phyloP scores from a whole-genome alignment of 1,140 invertebrate species.

The Cheumatopsyche charites region DNA sequence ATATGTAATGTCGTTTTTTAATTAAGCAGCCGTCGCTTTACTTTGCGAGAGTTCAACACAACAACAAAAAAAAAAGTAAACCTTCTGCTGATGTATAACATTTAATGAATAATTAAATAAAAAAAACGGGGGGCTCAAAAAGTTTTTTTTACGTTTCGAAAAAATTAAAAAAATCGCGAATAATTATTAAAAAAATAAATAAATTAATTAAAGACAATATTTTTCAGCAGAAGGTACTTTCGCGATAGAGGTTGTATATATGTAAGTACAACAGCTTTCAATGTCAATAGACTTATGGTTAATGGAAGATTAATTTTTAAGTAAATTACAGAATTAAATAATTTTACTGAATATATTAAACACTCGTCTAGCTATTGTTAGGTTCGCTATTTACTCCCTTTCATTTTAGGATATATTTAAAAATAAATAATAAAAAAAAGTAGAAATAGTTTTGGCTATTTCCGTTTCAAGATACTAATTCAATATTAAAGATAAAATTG shows the following conservation, averaged over 20 bases:
- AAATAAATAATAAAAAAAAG: no score
- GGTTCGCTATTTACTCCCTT: constrained; percentile 25
- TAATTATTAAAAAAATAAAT: neutral
- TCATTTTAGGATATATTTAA: constrained; percentile 27
- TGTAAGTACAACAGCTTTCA: constrained; percentile 28
- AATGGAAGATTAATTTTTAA: constrained; percentile 11
- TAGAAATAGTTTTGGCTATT: constrained; percentile 28
- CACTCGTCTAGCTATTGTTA: constrained; percentile 26
- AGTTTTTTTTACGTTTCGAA: constrained; percentile 1
- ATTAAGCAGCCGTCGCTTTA: constrained; percentile 26
- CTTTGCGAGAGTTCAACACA: constrained; percentile 12
- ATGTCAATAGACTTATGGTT: constrained; percentile 28
- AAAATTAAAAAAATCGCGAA: neutral
- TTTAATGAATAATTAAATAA: no score
- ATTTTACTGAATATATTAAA: constrained; percentile 22
- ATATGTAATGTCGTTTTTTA: neutral
- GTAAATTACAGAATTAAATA: constrained; percentile 26
- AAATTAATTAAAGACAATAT: constrained; percentile 16
- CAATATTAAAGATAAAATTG: neutral
- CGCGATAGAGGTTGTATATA: constrained; percentile 26
- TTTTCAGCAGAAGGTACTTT: constrained; percentile 26
- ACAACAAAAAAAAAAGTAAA: constrained; percentile 1
- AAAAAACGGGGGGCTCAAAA: neutral
- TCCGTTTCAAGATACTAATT: constrained; percentile 10
- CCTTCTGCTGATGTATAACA: constrained; percentile 10